These are phyloP conservation scores for Rhorus exstirpatorius DNA, from an alignment of 2,888 invertebrate genomes.

Conservation along the genomic window DNA sequence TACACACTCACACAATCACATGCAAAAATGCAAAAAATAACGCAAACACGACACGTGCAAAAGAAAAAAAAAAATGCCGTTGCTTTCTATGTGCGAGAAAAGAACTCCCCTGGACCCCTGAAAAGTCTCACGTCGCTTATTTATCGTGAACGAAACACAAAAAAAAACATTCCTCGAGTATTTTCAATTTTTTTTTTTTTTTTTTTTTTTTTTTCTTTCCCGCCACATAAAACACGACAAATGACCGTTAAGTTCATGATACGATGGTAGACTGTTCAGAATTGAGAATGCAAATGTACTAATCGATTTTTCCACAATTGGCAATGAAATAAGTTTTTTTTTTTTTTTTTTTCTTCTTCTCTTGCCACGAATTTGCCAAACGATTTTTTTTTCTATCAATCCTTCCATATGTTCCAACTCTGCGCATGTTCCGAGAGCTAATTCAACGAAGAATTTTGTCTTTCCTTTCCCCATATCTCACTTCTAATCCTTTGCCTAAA, in stretches of 20 bases:
- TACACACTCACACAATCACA: constrained; percentile 39
- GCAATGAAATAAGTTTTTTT: not conserved
- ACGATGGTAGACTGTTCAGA: constrained; percentile 81
- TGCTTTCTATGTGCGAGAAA: constrained; percentile 71
- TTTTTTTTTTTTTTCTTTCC: too few relatives aligned
- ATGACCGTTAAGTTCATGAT: too few relatives aligned
- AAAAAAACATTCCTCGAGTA: constrained; percentile 54
- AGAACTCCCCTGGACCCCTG: too few relatives aligned
- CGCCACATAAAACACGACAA: too few relatives aligned
- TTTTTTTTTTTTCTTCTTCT: constrained; percentile 40
- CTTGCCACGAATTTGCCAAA: constrained; percentile 73
- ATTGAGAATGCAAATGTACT: constrained; percentile 77
- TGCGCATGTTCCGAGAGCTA: constrained; percentile 75
- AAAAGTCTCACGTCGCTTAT: constrained; percentile 31
- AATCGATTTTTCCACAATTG: constrained; percentile 64
- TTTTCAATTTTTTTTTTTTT: constrained; percentile 58
- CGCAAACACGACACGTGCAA: constrained; percentile 50
- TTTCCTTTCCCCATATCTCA: constrained; percentile 26
- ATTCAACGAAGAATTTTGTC: constrained; percentile 71
- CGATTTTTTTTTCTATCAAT: constrained; percentile 62
- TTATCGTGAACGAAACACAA: constrained; percentile 52
- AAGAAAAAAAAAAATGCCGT: constrained; percentile 61
- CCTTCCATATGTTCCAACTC: constrained; percentile 44
- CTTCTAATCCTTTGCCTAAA: constrained; percentile 1
- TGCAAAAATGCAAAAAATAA: constrained; percentile 34